Base-by-base conservation (phyloP, 2,797 vertebrate species). In the Eleutherodactylus coqui region DNA sequence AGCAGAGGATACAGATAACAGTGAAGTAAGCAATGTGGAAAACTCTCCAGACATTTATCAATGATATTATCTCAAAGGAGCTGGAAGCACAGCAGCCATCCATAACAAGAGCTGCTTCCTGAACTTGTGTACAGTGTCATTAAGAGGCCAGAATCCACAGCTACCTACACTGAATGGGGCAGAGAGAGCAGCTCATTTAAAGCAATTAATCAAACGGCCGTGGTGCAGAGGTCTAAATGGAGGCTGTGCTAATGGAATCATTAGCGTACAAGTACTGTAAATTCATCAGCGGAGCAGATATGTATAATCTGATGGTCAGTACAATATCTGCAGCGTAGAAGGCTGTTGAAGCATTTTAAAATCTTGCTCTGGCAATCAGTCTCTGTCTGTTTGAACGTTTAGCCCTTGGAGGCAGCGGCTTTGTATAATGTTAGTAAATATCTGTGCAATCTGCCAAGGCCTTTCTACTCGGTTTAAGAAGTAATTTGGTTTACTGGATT, bases 171-270 rank as follows among this genome's bases (percentile, higher is more conserved):
- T 51, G 79, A 77, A 53, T 51, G 62, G 73, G 82, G 78, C 45
- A 87, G 79, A 10, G 84, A 80, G 13, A 85, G 78, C 85, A 73
- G n/a, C 88, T 88, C 88, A 73, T 90, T 89, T 90, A 85, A 72
- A 58, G 87, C 88, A 92, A 92, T 93, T 91, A 91, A 91, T 93
- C 92, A 92, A 77, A 38, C 29, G 29, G 81, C 82, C 90, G 88
- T 91, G 87, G 10, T 16, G 47, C 47, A 16, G 75, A 89, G 88
- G 14, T 79, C 16, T 87, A 32, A 88, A 90, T 88, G 89, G 89
- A 88, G 89, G 85, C 84, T 89, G 45, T 14, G 79, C 75, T 90
- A 90, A 92, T 91, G 91, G 88, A 91, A 81, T 89, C 93, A 90
- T 91, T 92, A 92, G 90, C 82, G 38, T 73, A 67, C 82, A 82